Evolutionary conservation across 2,797 vertebrate genomes (phyloP), one percentile per base, ranked within the genome.

Genomic region (Ispidina lecontei): DNA sequence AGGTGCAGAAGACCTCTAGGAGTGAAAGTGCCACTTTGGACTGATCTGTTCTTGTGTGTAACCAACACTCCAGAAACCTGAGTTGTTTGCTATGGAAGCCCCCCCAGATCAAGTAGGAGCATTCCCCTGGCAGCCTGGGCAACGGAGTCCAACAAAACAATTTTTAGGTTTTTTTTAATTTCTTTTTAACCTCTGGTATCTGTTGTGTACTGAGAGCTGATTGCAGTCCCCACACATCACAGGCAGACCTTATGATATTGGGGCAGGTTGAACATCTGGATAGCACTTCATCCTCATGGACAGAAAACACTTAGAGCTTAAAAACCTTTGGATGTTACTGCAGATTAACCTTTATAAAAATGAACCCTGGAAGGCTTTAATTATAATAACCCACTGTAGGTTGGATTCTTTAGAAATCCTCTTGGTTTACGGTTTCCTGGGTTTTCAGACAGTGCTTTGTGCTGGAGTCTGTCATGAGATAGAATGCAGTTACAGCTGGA

Each of bases 121-220:
- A 88, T 97, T 97, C 95, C 96, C 93, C 84, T 97, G 97, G 97
- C 97, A 98, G 97, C 97, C 97, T 97, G 97, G 97, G 97, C 98
- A 98, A 98, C 97, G 97, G 97, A 98, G 97, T 97, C 96, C 96
- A 97, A 97, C 87, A 86, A 96, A 97, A 97, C 95, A 97, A 96
- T 97, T 97, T 95, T 97, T 98, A 97, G 97, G 96, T 98, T 98
- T 91, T 98, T 98, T 97, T 96, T 97, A 97, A 94, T 95, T 97
- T 95, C 97, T 56, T 97, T 97, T 97, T 96, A 97, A 97, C 87
- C 94, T 97, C 94, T 94, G 96, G 91, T 97, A 92, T 96, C 96
- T 96, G 95, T 97, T 96, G 96, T 95, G 64, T 96, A 95, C 97
- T 63, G 73, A 96, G 96, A 97, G 95, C 97, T 97, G 97, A 96